Evolutionary conservation across 1,140 invertebrate species (phyloP).

Genomic region (Musca domestica): DNA sequence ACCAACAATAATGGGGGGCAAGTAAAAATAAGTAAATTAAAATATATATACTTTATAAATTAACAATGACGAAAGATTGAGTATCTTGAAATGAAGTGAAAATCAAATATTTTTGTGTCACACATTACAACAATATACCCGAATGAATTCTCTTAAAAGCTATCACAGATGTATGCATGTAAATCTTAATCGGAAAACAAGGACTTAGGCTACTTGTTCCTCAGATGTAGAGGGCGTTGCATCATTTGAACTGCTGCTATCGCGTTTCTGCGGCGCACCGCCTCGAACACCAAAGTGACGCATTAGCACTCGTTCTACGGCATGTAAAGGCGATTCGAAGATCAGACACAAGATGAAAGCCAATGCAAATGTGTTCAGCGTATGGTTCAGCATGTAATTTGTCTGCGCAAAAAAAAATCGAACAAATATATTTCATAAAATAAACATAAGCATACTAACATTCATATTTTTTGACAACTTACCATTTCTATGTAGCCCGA

Average conservation of each 20-base stretch:
- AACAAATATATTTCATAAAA: not conserved
- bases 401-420: slow-evolving; percentile 54
- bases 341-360: slow-evolving; percentile 64
- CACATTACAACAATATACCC: too few species aligned
- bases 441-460: too few species aligned
- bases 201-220: slow-evolving; percentile 25
- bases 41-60: too few species aligned
- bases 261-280: not conserved
- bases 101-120: too few species aligned
- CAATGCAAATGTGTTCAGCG: slow-evolving; percentile 61
- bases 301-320: slow-evolving; percentile 66
- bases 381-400: slow-evolving; percentile 58
- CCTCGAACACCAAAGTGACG: slow-evolving; percentile 26
- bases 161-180: too few species aligned
- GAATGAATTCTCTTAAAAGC: too few species aligned
- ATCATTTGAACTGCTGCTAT: not conserved
- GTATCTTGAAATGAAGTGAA: too few species aligned
- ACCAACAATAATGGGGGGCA: too few species aligned
- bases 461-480: slow-evolving; percentile 34
- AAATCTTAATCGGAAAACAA: not conserved
- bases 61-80: too few species aligned
- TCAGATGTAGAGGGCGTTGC: slow-evolving; percentile 31
- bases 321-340: slow-evolving; percentile 70
- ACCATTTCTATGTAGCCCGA: slow-evolving; percentile 57
- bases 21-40: too few species aligned